Conservation (phyloP, 2,888 invertebrate species). For the Eurytoma adleriae region DNA sequence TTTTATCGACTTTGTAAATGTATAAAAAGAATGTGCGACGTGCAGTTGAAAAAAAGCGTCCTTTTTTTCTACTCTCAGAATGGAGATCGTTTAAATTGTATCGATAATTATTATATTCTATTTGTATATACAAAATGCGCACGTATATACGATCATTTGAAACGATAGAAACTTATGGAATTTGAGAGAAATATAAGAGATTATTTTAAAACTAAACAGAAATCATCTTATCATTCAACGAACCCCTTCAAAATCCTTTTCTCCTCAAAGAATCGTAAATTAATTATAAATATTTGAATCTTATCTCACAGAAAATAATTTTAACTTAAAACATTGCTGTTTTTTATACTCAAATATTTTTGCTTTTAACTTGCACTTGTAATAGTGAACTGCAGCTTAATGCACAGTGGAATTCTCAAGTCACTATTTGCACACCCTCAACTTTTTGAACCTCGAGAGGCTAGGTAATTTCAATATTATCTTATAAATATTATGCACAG, state of each 20-base stretch:
- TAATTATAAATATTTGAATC: background rate
- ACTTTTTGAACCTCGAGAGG: background rate
- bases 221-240: slow-evolving; percentile 7
- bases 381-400: background rate
- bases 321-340: background rate
- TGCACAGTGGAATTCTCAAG: slow-evolving; percentile 6
- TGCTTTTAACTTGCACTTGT: no score
- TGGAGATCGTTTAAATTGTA: slow-evolving; percentile 64
- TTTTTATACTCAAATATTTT: no score
- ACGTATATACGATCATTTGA: slow-evolving; percentile 61
- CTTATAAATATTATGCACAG: slow-evolving; percentile 5
- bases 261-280: background rate
- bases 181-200: slow-evolving; percentile 71
- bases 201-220: slow-evolving; percentile 67
- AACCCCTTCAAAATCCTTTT: background rate
- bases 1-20: slow-evolving; percentile 41
- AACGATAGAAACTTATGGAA: slow-evolving; percentile 65
- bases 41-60: slow-evolving; percentile 37
- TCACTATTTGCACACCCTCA: background rate
- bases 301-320: background rate
- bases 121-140: slow-evolving; percentile 57
- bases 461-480: slow-evolving; percentile 5
- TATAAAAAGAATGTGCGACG: background rate
- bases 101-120: slow-evolving; percentile 62
- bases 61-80: slow-evolving; percentile 63